A percentile compares a stretch with the other conserved stretches of the same genome.
Conservation (phyloP, 2,113 vertebrate genomes). For the Gracilinanus agilis region DNA sequence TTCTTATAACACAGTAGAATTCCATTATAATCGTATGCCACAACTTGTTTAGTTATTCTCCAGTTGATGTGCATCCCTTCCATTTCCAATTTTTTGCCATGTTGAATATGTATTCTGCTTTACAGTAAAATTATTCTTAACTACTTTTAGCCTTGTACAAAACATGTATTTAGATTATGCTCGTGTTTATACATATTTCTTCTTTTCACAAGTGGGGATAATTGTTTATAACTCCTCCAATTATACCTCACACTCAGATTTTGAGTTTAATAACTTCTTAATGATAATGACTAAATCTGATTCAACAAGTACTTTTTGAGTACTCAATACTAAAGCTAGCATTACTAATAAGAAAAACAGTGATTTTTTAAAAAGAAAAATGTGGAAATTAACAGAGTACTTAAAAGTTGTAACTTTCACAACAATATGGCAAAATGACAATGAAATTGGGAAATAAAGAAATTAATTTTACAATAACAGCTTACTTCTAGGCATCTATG, state of each 20-base stretch:
- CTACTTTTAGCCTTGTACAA: neutral
- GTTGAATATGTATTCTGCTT: neutral
- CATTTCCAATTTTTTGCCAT: neutral
- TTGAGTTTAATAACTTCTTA: neutral
- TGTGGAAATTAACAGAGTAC: slow-evolving; percentile 10
- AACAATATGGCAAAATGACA: neutral
- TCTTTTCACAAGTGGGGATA: neutral
- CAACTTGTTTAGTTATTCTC: no score
- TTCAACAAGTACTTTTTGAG: neutral
- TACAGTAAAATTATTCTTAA: neutral
- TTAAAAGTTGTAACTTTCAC: slow-evolving; percentile 9
- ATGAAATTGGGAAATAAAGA: slow-evolving; percentile 6
- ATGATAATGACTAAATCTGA: neutral
- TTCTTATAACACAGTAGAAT: no score
- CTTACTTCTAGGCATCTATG: neutral
- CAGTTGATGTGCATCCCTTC: no score
- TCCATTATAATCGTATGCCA: no score
- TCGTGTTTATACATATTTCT: neutral
- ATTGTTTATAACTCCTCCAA: neutral
- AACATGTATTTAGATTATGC: neutral
- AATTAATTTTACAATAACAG: neutral
- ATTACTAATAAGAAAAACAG: neutral
- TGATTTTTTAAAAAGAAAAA: slow-evolving; percentile 4
- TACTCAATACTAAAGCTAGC: neutral
- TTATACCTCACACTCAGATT: neutral